These are phyloP conservation scores for Aelia acuminata DNA, from an alignment of 2,888 invertebrate species.

Conservation along the genomic window DNA sequence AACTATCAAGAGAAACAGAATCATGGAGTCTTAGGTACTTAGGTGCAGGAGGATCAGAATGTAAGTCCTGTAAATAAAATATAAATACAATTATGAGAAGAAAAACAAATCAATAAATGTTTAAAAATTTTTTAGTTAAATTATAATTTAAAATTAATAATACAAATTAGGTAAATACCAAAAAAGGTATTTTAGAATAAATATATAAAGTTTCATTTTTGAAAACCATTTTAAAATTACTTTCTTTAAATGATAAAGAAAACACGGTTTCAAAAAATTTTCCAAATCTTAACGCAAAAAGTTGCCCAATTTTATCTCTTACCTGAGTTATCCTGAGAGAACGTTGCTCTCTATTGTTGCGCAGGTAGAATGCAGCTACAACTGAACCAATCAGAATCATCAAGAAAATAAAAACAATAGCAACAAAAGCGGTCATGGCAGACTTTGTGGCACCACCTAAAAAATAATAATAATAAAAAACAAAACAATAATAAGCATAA, in stretches of 20 bases:
- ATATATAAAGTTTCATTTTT: too few relatives aligned
- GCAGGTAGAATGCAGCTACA: slow-evolving; percentile 9
- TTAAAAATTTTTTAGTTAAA: neutral
- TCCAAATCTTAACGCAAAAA: neutral
- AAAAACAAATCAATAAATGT: neutral
- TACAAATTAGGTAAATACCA: too few relatives aligned
- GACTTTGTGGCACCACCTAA: neutral
- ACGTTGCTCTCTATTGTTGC: slow-evolving; percentile 35
- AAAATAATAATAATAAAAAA: neutral
- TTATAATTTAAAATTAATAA: too few relatives aligned
- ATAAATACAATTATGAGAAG: too few relatives aligned
- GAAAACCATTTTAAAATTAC: too few relatives aligned
- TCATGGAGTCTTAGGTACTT: slow-evolving; percentile 62
- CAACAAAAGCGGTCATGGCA: slow-evolving; percentile 42
- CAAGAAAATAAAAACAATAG: slow-evolving; percentile 26
- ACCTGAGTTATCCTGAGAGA: slow-evolving; percentile 34
- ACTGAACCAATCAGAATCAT: slow-evolving; percentile 42
- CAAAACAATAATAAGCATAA: too few relatives aligned
- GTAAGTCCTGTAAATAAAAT: slow-evolving; percentile 34
- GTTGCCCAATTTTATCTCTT: neutral
- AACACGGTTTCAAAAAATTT: neutral
- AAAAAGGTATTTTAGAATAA: too few relatives aligned
- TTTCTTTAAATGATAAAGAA: too few relatives aligned
- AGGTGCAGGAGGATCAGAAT: slow-evolving; percentile 59
- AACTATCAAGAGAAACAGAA: slow-evolving; percentile 56